Base-by-base conservation (phyloP, 2,888 invertebrate species). In the Tuta absoluta region DNA sequence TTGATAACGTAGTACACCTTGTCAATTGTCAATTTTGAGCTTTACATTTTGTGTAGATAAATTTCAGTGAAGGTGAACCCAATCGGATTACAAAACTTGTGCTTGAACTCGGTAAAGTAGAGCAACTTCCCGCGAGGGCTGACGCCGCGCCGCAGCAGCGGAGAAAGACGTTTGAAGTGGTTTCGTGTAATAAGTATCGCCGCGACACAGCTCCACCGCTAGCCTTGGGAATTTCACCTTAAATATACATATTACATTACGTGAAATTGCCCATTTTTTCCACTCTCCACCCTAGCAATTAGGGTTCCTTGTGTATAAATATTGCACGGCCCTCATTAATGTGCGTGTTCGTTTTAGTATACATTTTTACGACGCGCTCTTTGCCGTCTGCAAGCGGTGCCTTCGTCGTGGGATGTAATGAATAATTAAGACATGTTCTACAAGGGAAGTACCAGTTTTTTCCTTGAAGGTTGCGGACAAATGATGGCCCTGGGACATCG, bases 241-340 rank as follows among this genome's bases (percentile, higher is more conserved):
- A 91, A 91, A 91, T 90, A 91, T 91, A 91, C 91, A 90, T 91
- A 91, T 91, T 90, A 91, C 89, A 91, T 91, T 91, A 91, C 91
- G 91, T 89, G 87, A 89, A 91, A 92, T 92, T 92, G 91, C 89
- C 92, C 91, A 91, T 91, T 92, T 92, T 92, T 91, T 91, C 88
- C 91, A 90, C 91, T 91, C 91, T 90, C 91, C 91, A 89, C 92
- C 92, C 92, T 84, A 88, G 87, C 92, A 91, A 92, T 92, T 92
- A 92, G 91, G 91, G 89, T 86, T 81, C 85, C 85, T 87, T 86
- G 88, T 88, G 89, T 90, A 92, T 92, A 91, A 91, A 92, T 91
- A 92, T 91, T 92, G 90, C 89, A 92, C 86, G 85, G 87, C 79
- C 79, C 88, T 89, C 90, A 89, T 91, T 91, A 91, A 90, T 85